Base-by-base conservation (phyloP, 92 coral and sea anemone genomes). In the Zoanthus gigantus region DNA sequence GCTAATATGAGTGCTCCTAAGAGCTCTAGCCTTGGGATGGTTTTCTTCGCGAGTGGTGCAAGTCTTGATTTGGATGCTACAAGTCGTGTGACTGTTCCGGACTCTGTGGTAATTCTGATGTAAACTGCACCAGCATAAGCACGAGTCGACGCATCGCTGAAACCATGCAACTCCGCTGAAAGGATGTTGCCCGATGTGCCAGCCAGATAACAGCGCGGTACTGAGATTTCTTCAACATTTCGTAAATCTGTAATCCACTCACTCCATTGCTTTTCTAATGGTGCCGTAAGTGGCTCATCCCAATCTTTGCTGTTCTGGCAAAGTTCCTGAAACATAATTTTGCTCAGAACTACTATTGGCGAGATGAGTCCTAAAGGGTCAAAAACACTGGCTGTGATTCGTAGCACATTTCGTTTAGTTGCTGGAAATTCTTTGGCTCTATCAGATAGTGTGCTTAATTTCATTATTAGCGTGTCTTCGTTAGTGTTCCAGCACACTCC, bases 21-120 rank as follows among this genome's bases (percentile, higher is more conserved):
- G 37, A 88, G 83, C 82, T 88, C 88, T 3, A 88, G 50, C 72
- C 90, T 60, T 5, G 92, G 94, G 45, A 79, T 92, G 34, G 90
- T 89, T 67, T 92, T 82, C 60, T 78, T 87, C 56, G 88, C 45
- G 7, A 92, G 30, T 11, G 90, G 89, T 2, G 92, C 92, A 31
- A 92, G 92, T 84, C 92, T 88, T 23, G 88, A 69, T 71, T 92
- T 92, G 34, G 74, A 83, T 9, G 83, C 29, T 4, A 85, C 90
- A 1, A 92, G 73, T n/a, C 58, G 78, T 37, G 86, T 72, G 58
- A 28, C 17, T 13, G 77, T 44, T 9, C 71, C 60, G 28, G 45
- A 50, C 42, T 23, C 77, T 46, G 67, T 72, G 30, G 79, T 87
- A 72, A 73, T 75, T 52, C 88, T 47, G 57, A 83, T 46, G 79